Evolutionary conservation across 2,888 invertebrate species (phyloP).

Genomic region (Latrodectus elegans): DNA sequence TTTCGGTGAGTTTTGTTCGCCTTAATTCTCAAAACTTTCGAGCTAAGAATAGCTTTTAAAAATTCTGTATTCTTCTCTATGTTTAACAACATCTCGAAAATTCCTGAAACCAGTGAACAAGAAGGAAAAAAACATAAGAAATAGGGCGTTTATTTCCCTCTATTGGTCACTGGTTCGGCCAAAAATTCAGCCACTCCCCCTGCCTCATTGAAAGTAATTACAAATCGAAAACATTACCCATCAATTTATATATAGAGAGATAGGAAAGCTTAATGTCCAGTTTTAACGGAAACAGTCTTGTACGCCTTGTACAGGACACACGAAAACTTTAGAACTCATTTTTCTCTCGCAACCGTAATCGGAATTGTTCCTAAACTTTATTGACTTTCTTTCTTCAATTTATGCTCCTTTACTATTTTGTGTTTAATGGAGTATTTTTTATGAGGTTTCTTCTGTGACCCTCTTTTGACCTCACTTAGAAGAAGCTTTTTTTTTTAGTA

Average conservation of each 20-base stretch:
- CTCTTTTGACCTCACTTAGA: conserved; percentile 44
- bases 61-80: not conserved
- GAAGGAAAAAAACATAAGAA: not conserved
- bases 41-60: no score
- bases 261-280: conserved; percentile 6
- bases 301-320: conserved; percentile 29
- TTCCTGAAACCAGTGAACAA: not conserved
- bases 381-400: conserved; percentile 57
- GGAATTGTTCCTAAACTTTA: conserved; percentile 65
- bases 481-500: not conserved
- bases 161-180: not conserved
- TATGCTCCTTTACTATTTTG: conserved; percentile 43
- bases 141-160: not conserved
- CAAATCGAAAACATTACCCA: conserved; percentile 6
- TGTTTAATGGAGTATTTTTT: conserved; percentile 42
- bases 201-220: conserved; percentile 38
- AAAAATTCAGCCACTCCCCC: not conserved
- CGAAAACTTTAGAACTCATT: conserved; percentile 41
- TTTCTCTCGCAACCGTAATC: conserved; percentile 44
- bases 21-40: no score
- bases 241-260: conserved; percentile 24
- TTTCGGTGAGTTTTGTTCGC: no score
- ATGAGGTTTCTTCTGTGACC: conserved; percentile 33
- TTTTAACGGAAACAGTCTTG: conserved; percentile 30
- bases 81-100: not conserved